Evolutionary conservation across 2,113 vertebrate species (phyloP).

Genomic region (Maccullochella peelii): DNA sequence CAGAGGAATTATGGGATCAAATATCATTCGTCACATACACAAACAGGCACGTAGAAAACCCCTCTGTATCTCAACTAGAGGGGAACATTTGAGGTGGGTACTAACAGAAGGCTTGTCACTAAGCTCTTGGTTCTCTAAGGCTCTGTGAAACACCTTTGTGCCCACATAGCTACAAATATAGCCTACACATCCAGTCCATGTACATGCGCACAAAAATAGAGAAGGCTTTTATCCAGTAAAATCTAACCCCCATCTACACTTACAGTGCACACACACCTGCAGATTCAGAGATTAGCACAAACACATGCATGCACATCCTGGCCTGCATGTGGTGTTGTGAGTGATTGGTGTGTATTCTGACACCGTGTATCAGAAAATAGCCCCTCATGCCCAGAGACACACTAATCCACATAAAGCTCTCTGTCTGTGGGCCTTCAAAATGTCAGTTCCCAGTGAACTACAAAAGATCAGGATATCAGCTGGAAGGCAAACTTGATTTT

Average conservation of each 20-base stretch:
- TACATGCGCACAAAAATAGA: constrained; percentile 41
- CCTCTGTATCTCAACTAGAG: constrained; percentile 18
- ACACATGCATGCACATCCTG: constrained; percentile 21
- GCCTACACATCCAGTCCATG: constrained; percentile 18
- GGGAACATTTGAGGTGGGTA: constrained; percentile 21
- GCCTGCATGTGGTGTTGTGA: constrained; percentile 25
- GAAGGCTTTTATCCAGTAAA: constrained; percentile 40
- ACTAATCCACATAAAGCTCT: constrained; percentile 38
- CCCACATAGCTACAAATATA: constrained; percentile 30
- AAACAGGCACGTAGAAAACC: constrained; percentile 27
- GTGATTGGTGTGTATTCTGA: constrained; percentile 80
- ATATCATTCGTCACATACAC: constrained; percentile 31
- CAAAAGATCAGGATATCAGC: not conserved
- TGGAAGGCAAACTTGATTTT: constrained; percentile 19
- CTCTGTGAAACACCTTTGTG: constrained; percentile 12
- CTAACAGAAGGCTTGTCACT: constrained; percentile 37
- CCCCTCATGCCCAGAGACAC: constrained; percentile 75
- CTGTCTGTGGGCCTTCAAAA: not conserved
- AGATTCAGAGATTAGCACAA: constrained; percentile 10
- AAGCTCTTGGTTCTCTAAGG: constrained; percentile 21
- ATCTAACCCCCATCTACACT: constrained; percentile 17
- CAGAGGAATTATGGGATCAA: constrained; percentile 54
- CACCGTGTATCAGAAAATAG: constrained; percentile 80
- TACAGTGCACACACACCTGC: constrained; percentile 18
- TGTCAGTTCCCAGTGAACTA: not conserved